Percentiles rank a stretch among this genome's conserved stretches.
These are phyloP conservation scores for Dendrolimus pini DNA, from an alignment of 2,888 invertebrate species.

Conservation along the genomic window DNA sequence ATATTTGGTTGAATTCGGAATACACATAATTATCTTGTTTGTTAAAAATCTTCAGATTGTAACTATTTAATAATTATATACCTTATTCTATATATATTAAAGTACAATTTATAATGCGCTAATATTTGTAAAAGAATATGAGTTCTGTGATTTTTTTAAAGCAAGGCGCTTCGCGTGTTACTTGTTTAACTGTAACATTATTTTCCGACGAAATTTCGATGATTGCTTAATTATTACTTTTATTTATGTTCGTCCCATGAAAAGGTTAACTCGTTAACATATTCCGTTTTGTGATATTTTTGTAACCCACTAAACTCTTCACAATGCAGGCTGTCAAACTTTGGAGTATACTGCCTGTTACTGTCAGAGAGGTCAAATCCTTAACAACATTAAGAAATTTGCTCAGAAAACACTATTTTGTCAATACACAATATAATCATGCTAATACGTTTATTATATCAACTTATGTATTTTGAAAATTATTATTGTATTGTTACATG, in stretches of 20 bases:
- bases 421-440: no score
- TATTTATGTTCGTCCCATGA: neutral
- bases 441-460: no score
- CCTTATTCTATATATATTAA: neutral
- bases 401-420: no score
- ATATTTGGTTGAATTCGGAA: conserved; percentile 62
- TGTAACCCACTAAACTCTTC: no score
- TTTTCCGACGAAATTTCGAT: neutral
- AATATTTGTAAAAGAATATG: neutral
- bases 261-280: neutral
- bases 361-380: no score
- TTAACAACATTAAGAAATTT: no score
- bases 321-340: no score
- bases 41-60: conserved; percentile 7
- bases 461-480: no score
- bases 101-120: neutral
- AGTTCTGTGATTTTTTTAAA: neutral
- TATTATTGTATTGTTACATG: no score
- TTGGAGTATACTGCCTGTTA: no score
- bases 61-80: neutral
- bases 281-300: no score
- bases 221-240: neutral
- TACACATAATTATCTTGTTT: conserved; percentile 60
- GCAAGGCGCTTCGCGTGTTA: neutral
- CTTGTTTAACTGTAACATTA: neutral